Evolutionary conservation across 2,888 invertebrate genomes (phyloP).

Genomic region (Sarcophaga rosellei): DNA sequence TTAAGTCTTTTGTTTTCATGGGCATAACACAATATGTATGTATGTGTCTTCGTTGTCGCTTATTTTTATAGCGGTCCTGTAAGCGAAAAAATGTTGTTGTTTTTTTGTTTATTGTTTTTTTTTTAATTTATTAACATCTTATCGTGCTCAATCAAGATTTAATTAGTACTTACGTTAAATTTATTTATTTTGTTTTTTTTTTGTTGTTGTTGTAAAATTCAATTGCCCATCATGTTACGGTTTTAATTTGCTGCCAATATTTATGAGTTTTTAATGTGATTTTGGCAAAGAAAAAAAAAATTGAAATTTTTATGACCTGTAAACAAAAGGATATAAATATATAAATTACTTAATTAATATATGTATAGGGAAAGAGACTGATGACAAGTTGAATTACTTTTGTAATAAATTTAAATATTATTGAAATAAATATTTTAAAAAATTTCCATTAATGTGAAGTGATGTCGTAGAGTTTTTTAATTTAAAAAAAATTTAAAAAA

Average conservation of each 20-base stretch:
- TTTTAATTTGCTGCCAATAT: not conserved
- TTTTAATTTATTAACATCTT: conserved; percentile 7
- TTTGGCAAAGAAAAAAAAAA: not conserved
- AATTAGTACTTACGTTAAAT: not conserved
- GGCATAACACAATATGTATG: not conserved
- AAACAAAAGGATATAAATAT: not conserved
- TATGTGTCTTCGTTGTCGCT: conserved; percentile 35
- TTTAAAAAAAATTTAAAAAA: too few relatives aligned
- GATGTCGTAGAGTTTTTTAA: too few relatives aligned
- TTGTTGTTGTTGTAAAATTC: not conserved
- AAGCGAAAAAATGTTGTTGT: not conserved
- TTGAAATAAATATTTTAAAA: not conserved
- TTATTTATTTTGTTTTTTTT: not conserved
- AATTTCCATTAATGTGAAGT: too few relatives aligned
- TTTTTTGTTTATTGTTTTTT: conserved; percentile 10
- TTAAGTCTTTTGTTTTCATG: conserved; percentile 57
- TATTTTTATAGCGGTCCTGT: not conserved
- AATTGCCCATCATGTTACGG: not conserved
- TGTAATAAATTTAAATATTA: not conserved
- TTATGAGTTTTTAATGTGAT: not conserved
- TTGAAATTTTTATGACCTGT: not conserved
- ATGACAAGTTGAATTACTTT: not conserved
- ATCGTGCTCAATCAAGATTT: not conserved
- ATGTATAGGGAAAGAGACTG: not conserved
- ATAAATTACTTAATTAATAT: not conserved